Evolutionary conservation across 2,888 invertebrate genomes (phyloP).

Genomic region (Acronicta leporina): DNA sequence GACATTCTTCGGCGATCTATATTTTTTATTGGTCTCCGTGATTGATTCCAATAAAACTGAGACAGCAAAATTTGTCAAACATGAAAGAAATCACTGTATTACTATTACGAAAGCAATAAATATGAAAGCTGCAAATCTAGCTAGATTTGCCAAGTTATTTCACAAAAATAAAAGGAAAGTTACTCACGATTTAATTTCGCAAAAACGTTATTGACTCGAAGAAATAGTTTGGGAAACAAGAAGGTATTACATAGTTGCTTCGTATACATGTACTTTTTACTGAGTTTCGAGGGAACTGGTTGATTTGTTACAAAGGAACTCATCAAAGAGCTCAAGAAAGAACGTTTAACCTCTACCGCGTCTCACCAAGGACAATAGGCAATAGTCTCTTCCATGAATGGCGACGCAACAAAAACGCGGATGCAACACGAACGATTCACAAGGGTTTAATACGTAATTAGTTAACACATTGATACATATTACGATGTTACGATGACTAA

Average conservation of each 20-base stretch:
- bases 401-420: slow-evolving; percentile 77
- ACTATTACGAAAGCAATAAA: slow-evolving; percentile 38
- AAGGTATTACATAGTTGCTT: slow-evolving; percentile 19
- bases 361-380: slow-evolving; percentile 72
- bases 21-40: slow-evolving; percentile 15
- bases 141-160: slow-evolving; percentile 42
- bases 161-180: slow-evolving; percentile 51
- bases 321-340: slow-evolving; percentile 49
- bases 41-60: slow-evolving; percentile 24
- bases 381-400: slow-evolving; percentile 68
- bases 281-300: slow-evolving; percentile 30
- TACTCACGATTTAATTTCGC: slow-evolving; percentile 51
- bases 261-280: slow-evolving; percentile 31
- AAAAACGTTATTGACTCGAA: slow-evolving; percentile 43
- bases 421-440: slow-evolving; percentile 64
- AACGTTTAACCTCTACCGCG: slow-evolving; percentile 51
- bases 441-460: slow-evolving; percentile 60
- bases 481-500: slow-evolving; percentile 9
- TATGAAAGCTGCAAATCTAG: slow-evolving; percentile 31
- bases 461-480: slow-evolving; percentile 53
- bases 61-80: slow-evolving; percentile 23
- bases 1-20: slow-evolving; percentile 19
- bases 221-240: slow-evolving; percentile 42
- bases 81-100: slow-evolving; percentile 21
- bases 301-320: slow-evolving; percentile 48